A percentile compares a stretch with the other conserved stretches of the same genome.
Conservation (phyloP, 2,888 invertebrate genomes). For the Euplagia quadripunctaria region DNA sequence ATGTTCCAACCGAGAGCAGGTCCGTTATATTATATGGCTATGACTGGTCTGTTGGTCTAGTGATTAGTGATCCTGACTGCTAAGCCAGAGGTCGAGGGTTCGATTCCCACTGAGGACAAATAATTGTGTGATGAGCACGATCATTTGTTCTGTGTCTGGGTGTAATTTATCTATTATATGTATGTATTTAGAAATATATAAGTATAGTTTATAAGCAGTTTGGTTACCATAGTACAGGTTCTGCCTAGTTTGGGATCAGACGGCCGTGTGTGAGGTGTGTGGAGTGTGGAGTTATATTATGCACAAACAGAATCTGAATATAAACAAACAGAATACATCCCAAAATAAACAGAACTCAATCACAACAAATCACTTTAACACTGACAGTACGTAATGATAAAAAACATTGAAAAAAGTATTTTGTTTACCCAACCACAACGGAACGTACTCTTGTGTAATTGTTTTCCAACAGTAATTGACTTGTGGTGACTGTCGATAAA, state of each 20-base stretch:
- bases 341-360: conserved; percentile 23
- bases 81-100: too few species aligned
- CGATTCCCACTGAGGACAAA: too few species aligned
- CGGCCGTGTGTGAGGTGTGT: too few species aligned
- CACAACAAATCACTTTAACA: conserved; percentile 41
- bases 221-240: too few species aligned
- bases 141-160: too few species aligned
- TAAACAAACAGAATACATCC: not conserved
- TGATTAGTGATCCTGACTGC: too few species aligned
- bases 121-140: too few species aligned
- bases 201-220: too few species aligned
- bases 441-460: conserved; percentile 76
- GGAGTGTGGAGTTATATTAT: not conserved
- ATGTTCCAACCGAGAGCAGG: not conserved
- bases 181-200: too few species aligned
- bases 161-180: too few species aligned
- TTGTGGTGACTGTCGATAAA: conserved; percentile 76
- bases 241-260: too few species aligned
- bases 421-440: conserved; percentile 68
- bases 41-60: too few species aligned
- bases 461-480: conserved; percentile 82
- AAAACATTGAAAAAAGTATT: conserved; percentile 42
- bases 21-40: not conserved
- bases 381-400: conserved; percentile 35
- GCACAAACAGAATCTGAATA: not conserved